Conservation (phyloP, 2,888 invertebrate genomes). For the Chrysopilus asiliformis region DNA sequence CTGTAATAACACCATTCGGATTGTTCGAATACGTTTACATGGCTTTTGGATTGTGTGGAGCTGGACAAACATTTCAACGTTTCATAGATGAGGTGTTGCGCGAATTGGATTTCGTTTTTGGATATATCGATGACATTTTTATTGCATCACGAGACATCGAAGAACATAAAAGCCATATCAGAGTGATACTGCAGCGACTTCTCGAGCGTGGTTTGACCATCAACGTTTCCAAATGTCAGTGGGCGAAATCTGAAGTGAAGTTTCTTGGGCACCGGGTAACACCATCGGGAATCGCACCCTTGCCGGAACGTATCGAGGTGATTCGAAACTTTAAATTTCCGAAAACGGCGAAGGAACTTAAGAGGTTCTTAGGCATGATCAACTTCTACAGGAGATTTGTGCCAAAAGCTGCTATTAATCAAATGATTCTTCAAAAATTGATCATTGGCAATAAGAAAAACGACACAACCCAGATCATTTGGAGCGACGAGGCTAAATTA, state of each 20-base stretch:
- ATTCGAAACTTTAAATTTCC: conserved; percentile 20
- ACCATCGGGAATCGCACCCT: conserved; percentile 21
- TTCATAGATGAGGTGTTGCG: neutral
- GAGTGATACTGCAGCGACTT: neutral
- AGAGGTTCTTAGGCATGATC: conserved; percentile 22
- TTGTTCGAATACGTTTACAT: conserved; percentile 23
- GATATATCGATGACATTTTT: neutral
- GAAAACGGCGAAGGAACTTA: conserved; percentile 18
- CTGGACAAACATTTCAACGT: neutral
- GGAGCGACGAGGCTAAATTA: neutral
- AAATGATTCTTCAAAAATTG: conserved; percentile 7
- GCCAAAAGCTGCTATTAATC: conserved; percentile 11
- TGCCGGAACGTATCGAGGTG: conserved; percentile 21
- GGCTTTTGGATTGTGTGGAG: conserved; percentile 26
- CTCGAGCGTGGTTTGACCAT: neutral
- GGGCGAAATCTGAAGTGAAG: neutral
- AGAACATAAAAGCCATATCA: neutral
- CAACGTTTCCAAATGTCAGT: neutral
- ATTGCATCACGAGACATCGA: neutral
- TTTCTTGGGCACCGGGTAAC: neutral
- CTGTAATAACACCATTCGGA: conserved; percentile 25
- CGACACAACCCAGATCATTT: conserved; percentile 5
- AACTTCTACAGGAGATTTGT: conserved; percentile 25
- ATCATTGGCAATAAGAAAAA: conserved; percentile 9
- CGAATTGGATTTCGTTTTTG: neutral